A percentile compares a stretch with the other conserved stretches of the same genome.
phyloP scores from a whole-genome alignment of 2,888 invertebrate species.

The Phytoseiulus persimilis region DNA sequence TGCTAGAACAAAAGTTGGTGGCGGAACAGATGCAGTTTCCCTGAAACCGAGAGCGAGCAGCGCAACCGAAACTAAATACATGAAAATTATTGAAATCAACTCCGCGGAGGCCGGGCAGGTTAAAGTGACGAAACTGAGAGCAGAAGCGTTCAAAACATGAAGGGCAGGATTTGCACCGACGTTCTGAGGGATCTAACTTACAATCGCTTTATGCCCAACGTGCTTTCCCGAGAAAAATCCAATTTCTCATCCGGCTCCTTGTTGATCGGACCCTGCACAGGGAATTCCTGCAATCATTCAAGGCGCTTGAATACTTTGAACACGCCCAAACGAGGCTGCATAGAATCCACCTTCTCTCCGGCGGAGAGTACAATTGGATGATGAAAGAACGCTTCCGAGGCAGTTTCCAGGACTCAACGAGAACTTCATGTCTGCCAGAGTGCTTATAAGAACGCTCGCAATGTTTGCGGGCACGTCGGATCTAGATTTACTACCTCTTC shows the following conservation, averaged over 20 bases:
- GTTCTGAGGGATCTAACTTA: not conserved
- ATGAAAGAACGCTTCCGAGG: not conserved
- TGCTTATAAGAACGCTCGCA: not conserved
- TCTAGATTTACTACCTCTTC: not conserved
- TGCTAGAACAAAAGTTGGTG: not conserved
- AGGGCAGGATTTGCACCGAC: no score
- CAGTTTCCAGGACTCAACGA: not conserved
- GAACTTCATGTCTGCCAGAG: not conserved
- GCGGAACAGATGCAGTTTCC: not conserved
- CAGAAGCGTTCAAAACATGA: not conserved
- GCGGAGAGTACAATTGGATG: not conserved
- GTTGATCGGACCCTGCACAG: slow-evolving; percentile 92
- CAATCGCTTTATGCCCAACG: slow-evolving; percentile 36
- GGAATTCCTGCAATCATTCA: slow-evolving; percentile 61
- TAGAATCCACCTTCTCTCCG: not conserved
- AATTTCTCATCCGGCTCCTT: slow-evolving; percentile 77
- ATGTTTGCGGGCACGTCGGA: no score
- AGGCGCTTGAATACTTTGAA: not conserved
- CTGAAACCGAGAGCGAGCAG: not conserved
- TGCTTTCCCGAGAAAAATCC: slow-evolving; percentile 23
- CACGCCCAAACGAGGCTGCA: not conserved
- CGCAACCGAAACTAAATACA: not conserved
- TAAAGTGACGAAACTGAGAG: not conserved
- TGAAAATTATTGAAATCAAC: no score
- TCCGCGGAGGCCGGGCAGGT: not conserved